A percentile compares a stretch with the other conserved stretches of the same genome.
Evolutionary conservation across 2,888 invertebrate species (phyloP).

Genomic region (Drosophila multiciliata): DNA sequence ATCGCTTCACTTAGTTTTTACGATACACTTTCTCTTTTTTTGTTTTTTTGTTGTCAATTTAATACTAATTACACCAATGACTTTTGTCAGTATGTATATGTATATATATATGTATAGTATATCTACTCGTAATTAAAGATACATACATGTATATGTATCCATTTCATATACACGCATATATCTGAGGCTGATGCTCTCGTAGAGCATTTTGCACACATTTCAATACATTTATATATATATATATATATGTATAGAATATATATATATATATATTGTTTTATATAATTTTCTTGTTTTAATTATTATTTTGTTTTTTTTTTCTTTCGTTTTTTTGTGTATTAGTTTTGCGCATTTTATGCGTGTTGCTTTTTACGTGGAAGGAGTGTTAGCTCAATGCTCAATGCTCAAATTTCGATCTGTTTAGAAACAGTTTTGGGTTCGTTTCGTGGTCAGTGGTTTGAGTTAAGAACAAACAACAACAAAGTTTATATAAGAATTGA

Average conservation of each 20-base stretch:
- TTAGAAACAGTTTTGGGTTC: conserved; percentile 11
- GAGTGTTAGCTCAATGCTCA: conserved; percentile 65
- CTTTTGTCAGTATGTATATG: conserved; percentile 10
- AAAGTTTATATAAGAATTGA: conserved; percentile 34
- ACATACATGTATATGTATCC: conserved; percentile 25
- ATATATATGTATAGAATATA: conserved; percentile 31
- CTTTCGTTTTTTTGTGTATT: conserved; percentile 22
- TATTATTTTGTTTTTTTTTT: conserved; percentile 6
- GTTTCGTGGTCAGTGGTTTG: conserved; percentile 23
- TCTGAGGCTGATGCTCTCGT: conserved; percentile 57
- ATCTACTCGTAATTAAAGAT: conserved; percentile 6
- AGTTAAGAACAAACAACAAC: conserved; percentile 21
- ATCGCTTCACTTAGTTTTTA: conserved; percentile 27
- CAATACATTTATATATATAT: neutral
- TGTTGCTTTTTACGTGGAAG: conserved; percentile 82
- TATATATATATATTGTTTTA: conserved; percentile 9
- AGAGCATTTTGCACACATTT: conserved; percentile 54
- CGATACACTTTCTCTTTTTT: conserved; percentile 10
- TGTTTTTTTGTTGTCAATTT: conserved; percentile 8
- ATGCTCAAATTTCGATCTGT: conserved; percentile 15
- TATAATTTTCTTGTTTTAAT: conserved; percentile 2
- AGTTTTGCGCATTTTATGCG: conserved; percentile 81
- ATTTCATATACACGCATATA: conserved; percentile 3
- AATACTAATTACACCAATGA: conserved; percentile 36
- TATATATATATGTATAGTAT: conserved; percentile 9